Base-by-base conservation (phyloP, 2,888 invertebrate genomes). In the Chromoteleia sp. region DNA sequence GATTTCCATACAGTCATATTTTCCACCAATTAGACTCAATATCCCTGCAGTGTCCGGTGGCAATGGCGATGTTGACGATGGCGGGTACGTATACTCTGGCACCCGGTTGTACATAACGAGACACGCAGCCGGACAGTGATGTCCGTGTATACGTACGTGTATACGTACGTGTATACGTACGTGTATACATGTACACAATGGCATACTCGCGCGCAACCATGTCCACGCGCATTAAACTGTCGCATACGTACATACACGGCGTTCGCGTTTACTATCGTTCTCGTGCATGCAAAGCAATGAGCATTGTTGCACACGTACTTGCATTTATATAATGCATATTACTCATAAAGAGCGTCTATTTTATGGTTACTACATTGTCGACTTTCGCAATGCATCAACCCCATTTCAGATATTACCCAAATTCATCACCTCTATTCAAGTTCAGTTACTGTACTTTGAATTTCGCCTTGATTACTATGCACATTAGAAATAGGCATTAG, bases 1-100 rank as follows among this genome's bases (percentile, higher is more conserved):
- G 43, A 83, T 81, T 76, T 83, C 68, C 76, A 81, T 68, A 48
- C 61, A 67, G 83, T 80, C 84, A 85, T 88, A 89, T 88, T 89
- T 89, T 88, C 87, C 87, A 86, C 84, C 88, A 87, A 89, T 89
- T 89, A 88, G 86, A 87, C 85, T 30, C 75, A 58, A 54, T 76
- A 74, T 67, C 50, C 63, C 54, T 56, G 67, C 59, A 67, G 65
- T 71, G 71, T 75, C 67, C 71, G 63, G 56, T 79, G 33, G 56
- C 67, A 71, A 10, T 65, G 59, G 54, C 75, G 19, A 71, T 67
- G 75, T 67, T 56, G 71, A 71, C 75, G 68, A 75, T 75, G 67
- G 21, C 52, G 65, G 58, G 52, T 71, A 19, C 52, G 65, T 45
- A 61, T 61, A 54, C 61, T 25, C 50, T 10, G 67, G 48, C 54